Percentiles rank a stretch among this genome's conserved stretches.
phyloP scores from a whole-genome alignment of 2,888 invertebrate genomes.

The Pinctada fucata region DNA sequence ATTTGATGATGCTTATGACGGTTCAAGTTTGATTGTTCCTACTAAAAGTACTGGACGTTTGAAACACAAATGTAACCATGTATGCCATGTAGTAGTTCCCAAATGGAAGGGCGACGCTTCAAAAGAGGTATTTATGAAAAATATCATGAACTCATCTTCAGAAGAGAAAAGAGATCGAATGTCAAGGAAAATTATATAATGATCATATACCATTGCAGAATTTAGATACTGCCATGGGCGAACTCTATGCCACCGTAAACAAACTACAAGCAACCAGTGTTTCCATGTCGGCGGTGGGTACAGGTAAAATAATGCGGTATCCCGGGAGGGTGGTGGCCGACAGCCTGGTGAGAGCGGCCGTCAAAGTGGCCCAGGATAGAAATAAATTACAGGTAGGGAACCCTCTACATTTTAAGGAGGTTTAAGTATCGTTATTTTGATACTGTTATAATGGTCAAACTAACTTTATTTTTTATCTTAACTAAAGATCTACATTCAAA shows the following conservation, averaged over 20 bases:
- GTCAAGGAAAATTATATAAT: too few relatives aligned
- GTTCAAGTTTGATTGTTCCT: neutral
- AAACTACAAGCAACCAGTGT: neutral
- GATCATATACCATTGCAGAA: neutral
- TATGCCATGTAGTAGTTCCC: slow-evolving; percentile 14
- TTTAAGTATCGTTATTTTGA: too few relatives aligned
- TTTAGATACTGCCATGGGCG: neutral
- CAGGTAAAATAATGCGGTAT: slow-evolving; percentile 28
- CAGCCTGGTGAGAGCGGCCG: slow-evolving; percentile 15
- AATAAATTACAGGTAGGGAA: slow-evolving; percentile 15
- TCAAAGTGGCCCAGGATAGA: slow-evolving; percentile 7
- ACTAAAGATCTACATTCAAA: too few relatives aligned
- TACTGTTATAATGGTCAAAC: too few relatives aligned
- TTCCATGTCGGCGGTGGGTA: slow-evolving; percentile 29
- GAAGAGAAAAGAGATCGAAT: too few relatives aligned
- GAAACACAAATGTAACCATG: neutral
- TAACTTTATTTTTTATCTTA: neutral
- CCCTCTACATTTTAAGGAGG: too few relatives aligned
- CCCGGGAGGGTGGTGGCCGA: slow-evolving; percentile 19
- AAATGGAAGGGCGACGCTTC: neutral
- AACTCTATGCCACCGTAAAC: neutral
- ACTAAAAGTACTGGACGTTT: slow-evolving; percentile 15
- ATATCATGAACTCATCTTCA: too few relatives aligned
- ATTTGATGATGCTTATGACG: slow-evolving; percentile 15
- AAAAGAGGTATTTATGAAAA: neutral